phyloP scores from a whole-genome alignment of 2,888 invertebrate species.

The Drosophila borborema region DNA sequence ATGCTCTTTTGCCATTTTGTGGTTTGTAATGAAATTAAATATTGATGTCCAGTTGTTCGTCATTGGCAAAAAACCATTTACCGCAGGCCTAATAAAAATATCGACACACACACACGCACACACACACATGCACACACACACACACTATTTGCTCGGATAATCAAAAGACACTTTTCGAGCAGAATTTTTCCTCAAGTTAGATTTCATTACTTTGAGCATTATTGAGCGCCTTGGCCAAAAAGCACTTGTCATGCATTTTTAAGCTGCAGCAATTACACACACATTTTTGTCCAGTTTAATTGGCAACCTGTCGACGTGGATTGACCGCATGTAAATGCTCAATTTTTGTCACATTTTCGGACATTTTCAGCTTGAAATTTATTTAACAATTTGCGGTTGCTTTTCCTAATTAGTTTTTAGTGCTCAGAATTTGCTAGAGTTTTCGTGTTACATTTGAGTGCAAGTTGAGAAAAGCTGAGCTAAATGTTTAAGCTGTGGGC shows the following conservation, averaged over 20 bases:
- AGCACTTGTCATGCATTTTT: conserved; percentile 73
- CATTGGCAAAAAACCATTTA: conserved; percentile 23
- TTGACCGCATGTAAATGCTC: conserved; percentile 29
- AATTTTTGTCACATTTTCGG: conserved; percentile 23
- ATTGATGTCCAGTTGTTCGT: conserved; percentile 54
- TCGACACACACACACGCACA: neutral
- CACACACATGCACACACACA: neutral
- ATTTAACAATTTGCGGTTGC: conserved; percentile 63
- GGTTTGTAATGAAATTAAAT: conserved; percentile 77
- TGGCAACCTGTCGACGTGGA: conserved; percentile 43
- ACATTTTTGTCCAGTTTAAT: conserved; percentile 59
- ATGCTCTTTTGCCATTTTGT: conserved; percentile 61
- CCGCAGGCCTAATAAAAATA: conserved; percentile 71
- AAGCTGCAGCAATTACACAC: conserved; percentile 67
- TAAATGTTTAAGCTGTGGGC: neutral
- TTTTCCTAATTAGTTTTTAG: conserved; percentile 53
- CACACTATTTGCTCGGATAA: conserved; percentile 26
- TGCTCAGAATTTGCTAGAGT: conserved; percentile 11
- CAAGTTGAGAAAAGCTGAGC: neutral
- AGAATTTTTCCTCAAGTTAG: conserved; percentile 28
- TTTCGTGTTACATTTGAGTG: conserved; percentile 22
- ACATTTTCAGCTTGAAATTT: conserved; percentile 37
- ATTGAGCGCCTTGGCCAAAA: conserved; percentile 50
- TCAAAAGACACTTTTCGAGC: conserved; percentile 28
- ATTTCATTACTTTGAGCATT: conserved; percentile 73